phyloP scores from a whole-genome alignment of 2,113 vertebrate genomes.

The Alethe diademata region DNA sequence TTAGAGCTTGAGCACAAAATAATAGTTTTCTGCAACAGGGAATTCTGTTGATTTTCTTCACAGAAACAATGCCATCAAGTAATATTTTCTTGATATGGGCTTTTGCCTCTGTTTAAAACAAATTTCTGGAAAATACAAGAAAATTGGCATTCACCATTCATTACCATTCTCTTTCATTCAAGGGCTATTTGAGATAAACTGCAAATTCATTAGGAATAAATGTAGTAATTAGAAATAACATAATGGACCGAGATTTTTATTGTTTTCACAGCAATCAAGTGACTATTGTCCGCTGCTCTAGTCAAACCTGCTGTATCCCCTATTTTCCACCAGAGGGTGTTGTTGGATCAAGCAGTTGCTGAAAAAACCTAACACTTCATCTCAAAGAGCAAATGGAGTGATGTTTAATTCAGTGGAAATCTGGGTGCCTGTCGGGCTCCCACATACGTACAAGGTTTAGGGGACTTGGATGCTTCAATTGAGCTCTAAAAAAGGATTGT shows the following conservation, averaged over 20 bases:
- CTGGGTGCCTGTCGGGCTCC: neutral
- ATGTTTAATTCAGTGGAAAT: neutral
- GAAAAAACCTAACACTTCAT: neutral
- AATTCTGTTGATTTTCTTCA: neutral
- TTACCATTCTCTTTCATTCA: neutral
- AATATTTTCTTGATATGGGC: neutral
- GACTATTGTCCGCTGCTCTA: neutral
- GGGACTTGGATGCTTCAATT: neutral
- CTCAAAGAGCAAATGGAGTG: neutral
- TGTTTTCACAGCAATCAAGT: neutral
- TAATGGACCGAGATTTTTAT: neutral
- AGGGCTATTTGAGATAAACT: neutral
- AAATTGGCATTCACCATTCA: neutral
- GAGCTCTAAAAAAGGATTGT: neutral
- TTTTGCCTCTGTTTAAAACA: neutral
- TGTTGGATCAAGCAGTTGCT: constrained; percentile 18
- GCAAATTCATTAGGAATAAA: neutral
- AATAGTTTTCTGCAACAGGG: neutral
- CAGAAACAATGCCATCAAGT: neutral
- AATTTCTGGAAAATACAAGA: neutral
- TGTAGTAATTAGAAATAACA: neutral
- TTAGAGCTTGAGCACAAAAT: neutral
- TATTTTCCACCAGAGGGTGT: constrained; percentile 41
- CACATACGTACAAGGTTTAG: neutral
- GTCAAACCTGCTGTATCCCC: neutral